Conservation (phyloP, 2,888 invertebrate species). For the Cataglyphis albicans region DNA sequence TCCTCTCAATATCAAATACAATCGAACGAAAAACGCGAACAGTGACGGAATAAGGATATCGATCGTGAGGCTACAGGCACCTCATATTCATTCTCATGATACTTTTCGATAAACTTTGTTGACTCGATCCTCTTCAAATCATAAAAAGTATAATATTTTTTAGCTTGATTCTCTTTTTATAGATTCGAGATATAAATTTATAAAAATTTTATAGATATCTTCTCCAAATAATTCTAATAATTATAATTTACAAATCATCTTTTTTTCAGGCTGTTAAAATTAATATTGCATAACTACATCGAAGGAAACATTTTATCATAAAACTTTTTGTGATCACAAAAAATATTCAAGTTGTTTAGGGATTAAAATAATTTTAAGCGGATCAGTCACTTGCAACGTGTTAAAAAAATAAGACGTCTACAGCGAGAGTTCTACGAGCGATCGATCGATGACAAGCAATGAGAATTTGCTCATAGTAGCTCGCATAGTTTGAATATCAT, state of each 20-base stretch:
- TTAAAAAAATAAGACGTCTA: constrained; percentile 16
- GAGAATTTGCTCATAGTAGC: constrained; percentile 52
- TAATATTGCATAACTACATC: neutral
- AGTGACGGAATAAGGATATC: neutral
- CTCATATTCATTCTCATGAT: constrained; percentile 8
- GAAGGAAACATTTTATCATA: neutral
- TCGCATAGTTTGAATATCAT: constrained; percentile 28
- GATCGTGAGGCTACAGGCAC: neutral
- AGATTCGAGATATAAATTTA: constrained; percentile 29
- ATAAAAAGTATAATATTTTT: neutral
- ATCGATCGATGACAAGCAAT: constrained; percentile 29
- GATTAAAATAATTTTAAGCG: constrained; percentile 3
- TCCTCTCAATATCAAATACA: constrained; percentile 57
- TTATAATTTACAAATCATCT: neutral
- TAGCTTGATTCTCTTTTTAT: neutral
- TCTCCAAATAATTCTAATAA: neutral
- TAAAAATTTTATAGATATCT: neutral
- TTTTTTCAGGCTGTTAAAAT: neutral
- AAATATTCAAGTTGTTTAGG: neutral
- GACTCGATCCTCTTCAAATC: neutral
- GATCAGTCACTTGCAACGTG: constrained; percentile 49
- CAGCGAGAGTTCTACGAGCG: constrained; percentile 56
- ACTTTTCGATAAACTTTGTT: neutral
- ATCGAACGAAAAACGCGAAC: constrained; percentile 25
- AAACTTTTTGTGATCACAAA: neutral